Evolutionary conservation across 2,113 vertebrate species (phyloP).

Genomic region (Myotis yumanensis): DNA sequence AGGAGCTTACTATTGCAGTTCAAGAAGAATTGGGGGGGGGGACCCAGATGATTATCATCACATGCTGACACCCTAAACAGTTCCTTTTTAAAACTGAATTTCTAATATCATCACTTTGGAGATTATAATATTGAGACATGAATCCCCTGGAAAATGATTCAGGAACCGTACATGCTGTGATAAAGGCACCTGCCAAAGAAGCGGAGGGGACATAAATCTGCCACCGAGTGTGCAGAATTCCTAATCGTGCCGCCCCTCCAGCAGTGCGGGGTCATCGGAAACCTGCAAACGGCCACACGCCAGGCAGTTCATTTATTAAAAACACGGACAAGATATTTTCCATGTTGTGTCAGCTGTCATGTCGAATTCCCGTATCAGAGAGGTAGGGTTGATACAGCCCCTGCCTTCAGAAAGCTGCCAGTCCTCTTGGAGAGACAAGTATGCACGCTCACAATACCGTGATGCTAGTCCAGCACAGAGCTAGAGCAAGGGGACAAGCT

Average conservation of each 20-base stretch:
- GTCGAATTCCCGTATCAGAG: neutral
- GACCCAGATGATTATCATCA: constrained; percentile 76
- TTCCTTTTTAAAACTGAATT: constrained; percentile 77
- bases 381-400: neutral
- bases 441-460: rapidly evolving
- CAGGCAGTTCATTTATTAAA: neutral
- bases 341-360: neutral
- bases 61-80: constrained; percentile 74
- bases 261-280: constrained; percentile 3
- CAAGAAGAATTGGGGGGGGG: constrained; percentile 28
- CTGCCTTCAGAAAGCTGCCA: constrained; percentile 41
- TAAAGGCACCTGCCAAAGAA: constrained; percentile 65
- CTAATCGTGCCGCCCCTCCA: neutral
- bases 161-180: constrained; percentile 15
- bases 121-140: constrained; percentile 72
- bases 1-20: constrained; percentile 61
- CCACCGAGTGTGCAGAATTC: neutral
- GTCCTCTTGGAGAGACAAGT: neutral
- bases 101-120: constrained; percentile 53
- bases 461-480: neutral
- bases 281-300: neutral
- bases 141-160: constrained; percentile 66
- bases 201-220: constrained; percentile 60
- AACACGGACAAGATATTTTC: neutral
- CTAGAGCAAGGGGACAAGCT: neutral